phyloP scores from a whole-genome alignment of 2,113 vertebrate species.

The Oenanthe oenanthe region DNA sequence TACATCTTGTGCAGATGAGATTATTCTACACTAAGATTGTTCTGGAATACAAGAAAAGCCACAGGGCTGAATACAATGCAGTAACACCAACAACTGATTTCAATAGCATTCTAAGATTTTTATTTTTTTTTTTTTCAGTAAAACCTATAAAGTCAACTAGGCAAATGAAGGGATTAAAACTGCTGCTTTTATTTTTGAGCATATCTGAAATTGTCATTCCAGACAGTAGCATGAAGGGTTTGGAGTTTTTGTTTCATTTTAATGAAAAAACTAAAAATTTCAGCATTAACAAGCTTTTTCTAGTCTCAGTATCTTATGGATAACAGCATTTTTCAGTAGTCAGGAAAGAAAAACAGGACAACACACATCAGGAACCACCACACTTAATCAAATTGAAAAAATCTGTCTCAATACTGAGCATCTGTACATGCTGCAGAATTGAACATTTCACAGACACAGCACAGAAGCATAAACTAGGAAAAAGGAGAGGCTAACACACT shows the following conservation, averaged over 20 bases:
- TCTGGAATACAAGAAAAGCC: neutral
- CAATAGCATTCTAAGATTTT: neutral
- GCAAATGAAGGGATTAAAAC: neutral
- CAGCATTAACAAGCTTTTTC: neutral
- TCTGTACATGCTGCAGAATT: neutral
- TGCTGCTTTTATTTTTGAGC: neutral
- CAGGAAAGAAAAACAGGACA: neutral
- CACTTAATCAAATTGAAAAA: neutral
- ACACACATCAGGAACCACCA: neutral
- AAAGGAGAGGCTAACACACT: neutral
- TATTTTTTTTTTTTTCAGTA: neutral
- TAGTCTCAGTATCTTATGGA: neutral
- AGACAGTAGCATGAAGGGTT: neutral
- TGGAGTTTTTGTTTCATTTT: neutral
- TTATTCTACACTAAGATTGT: neutral
- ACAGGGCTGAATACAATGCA: neutral
- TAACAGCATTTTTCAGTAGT: neutral
- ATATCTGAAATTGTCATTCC: neutral
- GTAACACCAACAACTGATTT: neutral
- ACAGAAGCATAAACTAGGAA: neutral
- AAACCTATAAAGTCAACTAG: neutral
- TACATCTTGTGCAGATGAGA: neutral
- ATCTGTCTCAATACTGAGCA: neutral
- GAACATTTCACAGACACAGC: neutral
- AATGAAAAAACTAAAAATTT: neutral